Evolutionary conservation across 2,797 vertebrate genomes (phyloP).

Genomic region (Anguilla anguilla): DNA sequence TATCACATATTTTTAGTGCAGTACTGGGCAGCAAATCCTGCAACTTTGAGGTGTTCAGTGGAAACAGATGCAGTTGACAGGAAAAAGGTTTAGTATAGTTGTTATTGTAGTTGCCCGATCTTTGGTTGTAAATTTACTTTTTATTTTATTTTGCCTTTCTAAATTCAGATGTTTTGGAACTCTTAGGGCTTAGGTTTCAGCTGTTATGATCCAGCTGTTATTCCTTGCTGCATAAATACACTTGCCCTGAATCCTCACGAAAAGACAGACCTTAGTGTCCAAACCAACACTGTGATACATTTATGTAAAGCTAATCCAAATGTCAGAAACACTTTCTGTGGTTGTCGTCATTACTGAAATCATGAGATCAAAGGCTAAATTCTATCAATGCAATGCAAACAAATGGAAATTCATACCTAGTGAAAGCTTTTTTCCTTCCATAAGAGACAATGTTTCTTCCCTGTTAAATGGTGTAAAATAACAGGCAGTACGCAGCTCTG

Average conservation of each 20-base stretch:
- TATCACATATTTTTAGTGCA: not conserved
- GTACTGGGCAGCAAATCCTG: not conserved
- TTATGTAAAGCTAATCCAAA: not conserved
- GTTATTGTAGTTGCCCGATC: not conserved
- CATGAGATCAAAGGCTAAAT: not conserved
- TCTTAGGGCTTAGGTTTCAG: not conserved
- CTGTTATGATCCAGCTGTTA: not conserved
- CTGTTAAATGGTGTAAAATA: not conserved
- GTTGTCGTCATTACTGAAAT: not conserved
- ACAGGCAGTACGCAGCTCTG: not conserved
- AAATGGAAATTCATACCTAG: not conserved
- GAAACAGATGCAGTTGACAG: not conserved
- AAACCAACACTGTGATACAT: not conserved
- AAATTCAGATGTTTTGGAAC: slow-evolving; percentile 5
- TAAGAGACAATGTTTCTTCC: not conserved
- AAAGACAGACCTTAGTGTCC: not conserved
- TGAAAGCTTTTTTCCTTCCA: not conserved
- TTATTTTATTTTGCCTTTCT: not conserved
- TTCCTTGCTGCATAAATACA: not conserved
- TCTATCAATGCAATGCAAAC: not conserved
- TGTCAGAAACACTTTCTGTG: not conserved
- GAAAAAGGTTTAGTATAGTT: not conserved
- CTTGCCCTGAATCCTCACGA: not conserved
- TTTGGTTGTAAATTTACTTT: not conserved
- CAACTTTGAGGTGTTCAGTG: not conserved